Base-by-base conservation (phyloP, 2,888 invertebrate species). In the Clostera curtula region DNA sequence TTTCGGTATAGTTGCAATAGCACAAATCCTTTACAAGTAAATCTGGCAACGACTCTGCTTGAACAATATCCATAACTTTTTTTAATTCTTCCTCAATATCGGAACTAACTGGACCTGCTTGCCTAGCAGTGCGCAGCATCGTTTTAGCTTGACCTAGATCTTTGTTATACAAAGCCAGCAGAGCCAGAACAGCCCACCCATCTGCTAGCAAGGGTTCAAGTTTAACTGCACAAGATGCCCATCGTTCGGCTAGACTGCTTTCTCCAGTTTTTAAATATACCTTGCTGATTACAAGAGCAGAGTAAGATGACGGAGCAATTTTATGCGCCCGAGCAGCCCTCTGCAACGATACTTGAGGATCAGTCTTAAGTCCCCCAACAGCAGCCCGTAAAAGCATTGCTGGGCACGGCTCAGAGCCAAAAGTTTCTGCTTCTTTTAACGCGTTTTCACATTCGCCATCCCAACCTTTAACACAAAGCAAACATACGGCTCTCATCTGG, bases 181-280 rank as follows among this genome's bases (percentile, higher is more conserved):
- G 24, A n/a, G 70, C 65, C 35, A 83, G 40, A 35, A 75, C 49
- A 2, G 75, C 79, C 83, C 83, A 83, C 0, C 68, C 83, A 43
- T 83, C 77, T 3, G 82, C 59, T 13, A 82, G 45, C 12, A 65
- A 42, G 1, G 82, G 77, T 35, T 82, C 83, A 11, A 51, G 30
- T 28, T 73, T 72, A 0, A 82, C 76, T 18, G 82, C 72, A 18
- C 44, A 67, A 1, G 76, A 57, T 3, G 65, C 63, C 83, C 83
- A 83, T 5, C 75, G 67, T 34, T 75, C 68, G 5, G 82, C 72
- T 25, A 67, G 45, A 12, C 34, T 34, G n/a, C 57, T 51, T 12
- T 77, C 67, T 1, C 56, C 58, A 29, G 72, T 31, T 29, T 38
- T 56, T 2, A 31, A 51, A 41, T 74, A 76, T 37, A 77, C 61